These are phyloP conservation scores for Zonotrichia albicollis DNA, from an alignment of 2,797 vertebrate genomes.

Conservation along the genomic window DNA sequence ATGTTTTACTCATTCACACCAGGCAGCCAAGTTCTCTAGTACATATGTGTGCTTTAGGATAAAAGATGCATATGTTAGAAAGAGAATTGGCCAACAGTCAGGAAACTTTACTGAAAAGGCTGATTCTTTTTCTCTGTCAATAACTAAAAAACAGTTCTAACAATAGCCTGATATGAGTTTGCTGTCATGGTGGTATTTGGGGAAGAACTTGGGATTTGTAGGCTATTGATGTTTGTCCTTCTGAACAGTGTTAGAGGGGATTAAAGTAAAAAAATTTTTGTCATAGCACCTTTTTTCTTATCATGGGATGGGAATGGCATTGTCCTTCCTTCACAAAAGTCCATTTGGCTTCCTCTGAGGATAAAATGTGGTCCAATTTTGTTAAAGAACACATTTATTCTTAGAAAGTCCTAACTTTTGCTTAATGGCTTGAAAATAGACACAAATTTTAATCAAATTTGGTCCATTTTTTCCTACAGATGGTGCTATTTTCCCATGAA, in stretches of 20 bases:
- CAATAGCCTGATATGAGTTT: neutral
- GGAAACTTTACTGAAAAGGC: neutral
- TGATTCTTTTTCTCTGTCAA: neutral
- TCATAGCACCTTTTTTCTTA: neutral
- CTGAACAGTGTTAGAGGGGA: neutral
- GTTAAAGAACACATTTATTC: neutral
- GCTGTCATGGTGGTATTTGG: neutral
- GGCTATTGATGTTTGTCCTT: neutral
- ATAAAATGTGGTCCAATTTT: neutral
- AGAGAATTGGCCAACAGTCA: neutral
- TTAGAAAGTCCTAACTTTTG: neutral
- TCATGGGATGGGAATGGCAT: neutral
- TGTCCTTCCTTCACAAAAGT: neutral
- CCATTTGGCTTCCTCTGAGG: neutral
- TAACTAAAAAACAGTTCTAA: neutral
- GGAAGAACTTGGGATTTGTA: neutral
- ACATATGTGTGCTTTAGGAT: neutral
- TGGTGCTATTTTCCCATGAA: conserved; percentile 66
- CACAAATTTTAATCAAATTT: neutral
- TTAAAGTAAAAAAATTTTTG: neutral
- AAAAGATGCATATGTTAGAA: neutral
- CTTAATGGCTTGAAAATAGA: neutral
- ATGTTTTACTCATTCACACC: neutral
- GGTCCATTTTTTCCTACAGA: conserved; percentile 53
- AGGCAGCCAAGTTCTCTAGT: neutral